Evolutionary conservation across 2,888 invertebrate species (phyloP).

Genomic region (Lithophane socia): DNA sequence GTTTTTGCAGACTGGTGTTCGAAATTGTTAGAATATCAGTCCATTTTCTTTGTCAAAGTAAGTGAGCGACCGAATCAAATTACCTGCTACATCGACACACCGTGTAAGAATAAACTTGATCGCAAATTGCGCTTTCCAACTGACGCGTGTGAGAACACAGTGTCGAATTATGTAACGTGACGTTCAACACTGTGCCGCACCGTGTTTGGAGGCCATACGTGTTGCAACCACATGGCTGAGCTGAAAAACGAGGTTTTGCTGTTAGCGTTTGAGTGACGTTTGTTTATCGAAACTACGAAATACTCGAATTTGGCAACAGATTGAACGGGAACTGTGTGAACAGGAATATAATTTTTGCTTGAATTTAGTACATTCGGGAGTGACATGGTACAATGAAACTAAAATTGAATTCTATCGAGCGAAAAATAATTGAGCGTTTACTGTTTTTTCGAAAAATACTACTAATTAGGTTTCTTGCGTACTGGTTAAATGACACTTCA

Average conservation of each 20-base stretch:
- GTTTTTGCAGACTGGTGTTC: not conserved
- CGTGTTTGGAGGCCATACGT: not conserved
- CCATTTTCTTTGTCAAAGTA: constrained; percentile 4
- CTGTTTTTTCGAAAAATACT: not conserved
- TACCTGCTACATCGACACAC: constrained; percentile 3
- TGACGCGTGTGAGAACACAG: not conserved
- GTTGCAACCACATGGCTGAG: constrained; percentile 5
- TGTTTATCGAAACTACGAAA: constrained; percentile 16
- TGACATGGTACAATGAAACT: not conserved
- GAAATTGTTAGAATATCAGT: constrained; percentile 21
- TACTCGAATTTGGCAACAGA: not conserved
- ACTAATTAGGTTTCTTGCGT: not conserved
- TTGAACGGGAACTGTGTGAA: not conserved
- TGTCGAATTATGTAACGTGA: not conserved
- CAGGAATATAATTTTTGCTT: not conserved
- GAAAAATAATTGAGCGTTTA: not conserved
- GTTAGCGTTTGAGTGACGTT: constrained; percentile 44
- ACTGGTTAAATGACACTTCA: not conserved
- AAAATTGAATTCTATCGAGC: not conserved
- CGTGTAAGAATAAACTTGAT: constrained; percentile 24
- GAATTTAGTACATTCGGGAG: constrained; percentile 1
- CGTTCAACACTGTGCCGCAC: not conserved
- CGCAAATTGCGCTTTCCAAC: constrained; percentile 12
- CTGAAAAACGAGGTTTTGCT: constrained; percentile 20
- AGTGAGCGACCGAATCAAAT: constrained; percentile 26